Evolutionary conservation across 2,888 invertebrate genomes (phyloP).

Genomic region (Tribolium freemani): DNA sequence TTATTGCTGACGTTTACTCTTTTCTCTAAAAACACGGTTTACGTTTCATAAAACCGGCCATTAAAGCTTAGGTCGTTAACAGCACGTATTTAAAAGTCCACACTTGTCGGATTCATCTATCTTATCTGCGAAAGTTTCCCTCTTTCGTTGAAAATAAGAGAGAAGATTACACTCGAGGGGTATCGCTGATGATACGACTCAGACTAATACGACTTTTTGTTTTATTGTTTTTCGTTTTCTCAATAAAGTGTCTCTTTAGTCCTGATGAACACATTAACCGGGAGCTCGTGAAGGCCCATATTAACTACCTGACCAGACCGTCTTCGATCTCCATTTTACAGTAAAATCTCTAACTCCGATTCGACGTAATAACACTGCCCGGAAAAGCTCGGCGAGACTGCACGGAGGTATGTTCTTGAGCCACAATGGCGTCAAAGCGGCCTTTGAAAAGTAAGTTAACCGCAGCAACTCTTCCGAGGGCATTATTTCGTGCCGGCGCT

Average conservation of each 20-base stretch:
- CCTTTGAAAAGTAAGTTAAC: conserved; percentile 28
- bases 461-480: conserved; percentile 14
- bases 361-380: too few species aligned
- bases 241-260: conserved; percentile 45
- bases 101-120: conserved; percentile 53
- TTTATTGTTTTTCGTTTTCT: conserved; percentile 54
- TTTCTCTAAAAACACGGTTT: conserved; percentile 1
- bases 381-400: background rate
- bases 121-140: conserved; percentile 47
- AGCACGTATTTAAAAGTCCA: conserved; percentile 49
- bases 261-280: conserved; percentile 45
- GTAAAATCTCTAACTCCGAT: too few species aligned
- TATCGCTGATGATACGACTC: conserved; percentile 52
- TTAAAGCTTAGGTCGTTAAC: conserved; percentile 41
- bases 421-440: conserved; percentile 3
- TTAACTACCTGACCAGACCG: background rate
- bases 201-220: conserved; percentile 55
- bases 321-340: too few species aligned
- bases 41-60: conserved; percentile 29
- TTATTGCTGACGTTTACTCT: conserved; percentile 30
- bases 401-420: background rate
- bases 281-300: conserved; percentile 18
- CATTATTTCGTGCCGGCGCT: conserved; percentile 19
- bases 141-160: conserved; percentile 46
- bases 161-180: conserved; percentile 52